Evolutionary conservation across 2,797 vertebrate genomes (phyloP).

Genomic region (Carcharodon carcharias): DNA sequence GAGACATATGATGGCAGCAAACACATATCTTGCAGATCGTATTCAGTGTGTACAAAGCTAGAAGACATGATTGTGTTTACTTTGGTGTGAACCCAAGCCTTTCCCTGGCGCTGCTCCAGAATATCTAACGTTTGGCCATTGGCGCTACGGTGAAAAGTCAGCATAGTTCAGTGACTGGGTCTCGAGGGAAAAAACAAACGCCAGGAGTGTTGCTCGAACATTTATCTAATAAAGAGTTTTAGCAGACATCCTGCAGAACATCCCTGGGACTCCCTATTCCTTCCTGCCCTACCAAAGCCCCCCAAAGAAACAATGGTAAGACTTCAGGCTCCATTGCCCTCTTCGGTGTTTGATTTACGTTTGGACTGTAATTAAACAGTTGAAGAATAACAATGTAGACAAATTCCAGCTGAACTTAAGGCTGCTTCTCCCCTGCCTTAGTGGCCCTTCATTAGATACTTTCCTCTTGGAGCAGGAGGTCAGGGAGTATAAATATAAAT

Average conservation of each 20-base stretch:
- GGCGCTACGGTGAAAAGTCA: conserved; percentile 40
- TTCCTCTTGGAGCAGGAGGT: conserved; percentile 75
- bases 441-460: conserved; percentile 71
- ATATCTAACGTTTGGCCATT: conserved; percentile 39
- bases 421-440: conserved; percentile 58
- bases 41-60: background rate
- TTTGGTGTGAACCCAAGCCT: conserved; percentile 35
- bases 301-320: conserved; percentile 33
- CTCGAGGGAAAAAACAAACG: conserved; percentile 15
- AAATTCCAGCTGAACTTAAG: conserved; percentile 66
- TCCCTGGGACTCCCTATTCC: conserved; percentile 39
- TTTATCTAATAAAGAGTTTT: conserved; percentile 37
- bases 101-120: conserved; percentile 36
- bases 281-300: conserved; percentile 36
- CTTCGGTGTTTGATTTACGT: conserved; percentile 60
- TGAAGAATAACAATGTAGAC: conserved; percentile 61
- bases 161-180: conserved; percentile 30
- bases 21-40: background rate
- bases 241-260: conserved; percentile 38
- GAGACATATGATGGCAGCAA: background rate
- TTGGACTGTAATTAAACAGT: conserved; percentile 64
- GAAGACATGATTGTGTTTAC: conserved; percentile 28
- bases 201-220: conserved; percentile 21
- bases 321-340: conserved; percentile 34
- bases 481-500: conserved; percentile 91